phyloP scores from a whole-genome alignment of 2,113 vertebrate genomes.

The Nycticryphes semicollaris region DNA sequence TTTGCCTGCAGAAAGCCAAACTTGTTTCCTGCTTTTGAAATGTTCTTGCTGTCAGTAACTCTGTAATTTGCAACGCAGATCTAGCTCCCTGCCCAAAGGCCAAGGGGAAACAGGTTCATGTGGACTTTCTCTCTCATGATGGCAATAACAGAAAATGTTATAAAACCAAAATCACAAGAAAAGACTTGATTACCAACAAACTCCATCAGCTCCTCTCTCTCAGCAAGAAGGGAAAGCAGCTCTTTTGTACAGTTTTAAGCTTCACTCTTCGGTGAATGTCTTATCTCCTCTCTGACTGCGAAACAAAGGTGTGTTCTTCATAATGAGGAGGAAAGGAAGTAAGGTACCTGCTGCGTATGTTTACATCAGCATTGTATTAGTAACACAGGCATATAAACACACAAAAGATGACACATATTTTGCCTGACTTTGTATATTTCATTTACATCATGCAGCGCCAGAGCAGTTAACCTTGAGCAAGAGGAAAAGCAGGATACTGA shows the following conservation, averaged over 20 bases:
- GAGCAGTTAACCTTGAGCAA: neutral
- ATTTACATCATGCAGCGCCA: neutral
- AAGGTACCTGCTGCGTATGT: neutral
- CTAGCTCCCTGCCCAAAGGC: neutral
- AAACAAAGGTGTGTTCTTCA: neutral
- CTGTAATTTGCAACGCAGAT: neutral
- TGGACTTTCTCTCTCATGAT: neutral
- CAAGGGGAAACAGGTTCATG: neutral
- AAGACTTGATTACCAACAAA: neutral
- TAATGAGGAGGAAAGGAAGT: neutral
- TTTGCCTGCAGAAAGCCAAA: neutral
- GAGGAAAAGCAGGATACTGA: neutral
- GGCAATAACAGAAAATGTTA: neutral
- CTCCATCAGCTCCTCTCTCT: neutral
- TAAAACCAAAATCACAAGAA: neutral
- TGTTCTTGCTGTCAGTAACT: neutral
- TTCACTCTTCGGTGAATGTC: neutral
- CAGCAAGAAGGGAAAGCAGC: neutral
- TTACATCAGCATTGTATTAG: neutral
- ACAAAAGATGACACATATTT: neutral
- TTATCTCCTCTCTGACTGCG: neutral
- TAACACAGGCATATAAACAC: neutral
- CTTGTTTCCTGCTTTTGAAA: neutral
- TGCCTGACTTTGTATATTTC: fast-evolving
- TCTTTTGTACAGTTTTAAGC: neutral